Evolutionary conservation across 2,113 vertebrate genomes (phyloP).

Genomic region (Harpagus bidentatus): DNA sequence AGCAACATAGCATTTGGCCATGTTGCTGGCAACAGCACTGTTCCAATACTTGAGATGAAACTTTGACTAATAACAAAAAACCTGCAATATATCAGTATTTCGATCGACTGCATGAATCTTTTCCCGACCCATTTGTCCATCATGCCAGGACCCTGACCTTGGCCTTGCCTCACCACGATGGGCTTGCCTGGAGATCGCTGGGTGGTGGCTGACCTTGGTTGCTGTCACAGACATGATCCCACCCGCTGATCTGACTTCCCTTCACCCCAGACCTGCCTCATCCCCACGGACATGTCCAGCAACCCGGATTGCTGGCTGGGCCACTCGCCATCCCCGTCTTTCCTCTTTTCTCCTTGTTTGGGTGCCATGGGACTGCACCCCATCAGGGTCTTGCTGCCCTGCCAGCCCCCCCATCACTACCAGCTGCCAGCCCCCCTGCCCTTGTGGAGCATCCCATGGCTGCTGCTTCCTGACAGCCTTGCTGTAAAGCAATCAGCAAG

Average conservation of each 20-base stretch:
- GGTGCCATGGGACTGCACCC: not conserved
- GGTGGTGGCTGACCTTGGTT: not conserved
- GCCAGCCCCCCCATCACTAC: not conserved
- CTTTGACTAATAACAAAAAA: not conserved
- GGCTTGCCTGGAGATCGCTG: not conserved
- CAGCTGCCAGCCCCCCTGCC: not conserved
- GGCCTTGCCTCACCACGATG: not conserved
- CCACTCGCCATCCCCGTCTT: accelerated
- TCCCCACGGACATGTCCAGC: accelerated
- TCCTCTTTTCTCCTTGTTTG: not conserved
- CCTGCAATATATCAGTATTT: not conserved
- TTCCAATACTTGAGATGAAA: not conserved
- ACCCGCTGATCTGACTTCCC: not conserved
- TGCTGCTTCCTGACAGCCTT: not conserved
- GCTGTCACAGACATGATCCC: not conserved
- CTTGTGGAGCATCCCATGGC: not conserved
- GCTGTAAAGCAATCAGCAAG: not conserved
- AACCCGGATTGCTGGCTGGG: accelerated
- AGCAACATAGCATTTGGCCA: not conserved
- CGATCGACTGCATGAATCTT: not conserved
- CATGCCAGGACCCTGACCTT: not conserved
- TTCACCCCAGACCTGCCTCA: not conserved
- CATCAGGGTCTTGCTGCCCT: not conserved
- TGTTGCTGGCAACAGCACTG: not conserved
- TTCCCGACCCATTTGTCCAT: not conserved